Evolutionary conservation across 2,797 vertebrate species (phyloP).

Genomic region (Sebastes itinus): DNA sequence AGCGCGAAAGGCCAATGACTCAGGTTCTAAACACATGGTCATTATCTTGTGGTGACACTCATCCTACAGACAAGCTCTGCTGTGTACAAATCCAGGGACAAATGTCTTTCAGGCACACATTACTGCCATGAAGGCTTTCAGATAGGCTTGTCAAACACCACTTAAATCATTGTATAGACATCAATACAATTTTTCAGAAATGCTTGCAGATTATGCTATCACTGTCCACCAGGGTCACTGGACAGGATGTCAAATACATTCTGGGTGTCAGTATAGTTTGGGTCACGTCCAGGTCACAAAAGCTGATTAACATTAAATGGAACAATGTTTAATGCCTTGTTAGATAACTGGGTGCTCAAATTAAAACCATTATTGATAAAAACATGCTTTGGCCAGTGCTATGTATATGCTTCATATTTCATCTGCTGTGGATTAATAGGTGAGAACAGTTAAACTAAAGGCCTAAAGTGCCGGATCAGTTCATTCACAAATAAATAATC

Average conservation of each 20-base stretch:
- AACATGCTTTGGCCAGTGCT: background rate
- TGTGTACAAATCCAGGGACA: slow-evolving; percentile 17
- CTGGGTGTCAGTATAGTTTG: background rate
- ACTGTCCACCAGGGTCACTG: slow-evolving; percentile 1
- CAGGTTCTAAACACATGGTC: slow-evolving; percentile 45
- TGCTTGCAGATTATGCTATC: background rate
- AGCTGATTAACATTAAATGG: background rate
- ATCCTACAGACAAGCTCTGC: slow-evolving; percentile 14
- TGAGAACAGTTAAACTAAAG: background rate
- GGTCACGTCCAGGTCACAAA: slow-evolving; percentile 29
- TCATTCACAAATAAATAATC: background rate
- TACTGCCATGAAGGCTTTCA: slow-evolving; percentile 13
- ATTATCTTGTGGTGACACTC: slow-evolving; percentile 35
- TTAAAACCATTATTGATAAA: background rate
- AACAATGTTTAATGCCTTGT: background rate
- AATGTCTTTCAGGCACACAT: slow-evolving; percentile 20
- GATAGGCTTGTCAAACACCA: background rate
- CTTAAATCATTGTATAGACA: slow-evolving; percentile 1
- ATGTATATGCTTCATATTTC: background rate
- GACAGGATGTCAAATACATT: background rate
- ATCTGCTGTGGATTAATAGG: background rate
- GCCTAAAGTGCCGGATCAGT: background rate
- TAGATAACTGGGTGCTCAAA: background rate
- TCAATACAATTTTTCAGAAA: slow-evolving; percentile 17
- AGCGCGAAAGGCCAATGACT: slow-evolving; percentile 45